These are phyloP conservation scores for Drosophila histrio DNA, from an alignment of 2,888 invertebrate genomes.

Conservation along the genomic window DNA sequence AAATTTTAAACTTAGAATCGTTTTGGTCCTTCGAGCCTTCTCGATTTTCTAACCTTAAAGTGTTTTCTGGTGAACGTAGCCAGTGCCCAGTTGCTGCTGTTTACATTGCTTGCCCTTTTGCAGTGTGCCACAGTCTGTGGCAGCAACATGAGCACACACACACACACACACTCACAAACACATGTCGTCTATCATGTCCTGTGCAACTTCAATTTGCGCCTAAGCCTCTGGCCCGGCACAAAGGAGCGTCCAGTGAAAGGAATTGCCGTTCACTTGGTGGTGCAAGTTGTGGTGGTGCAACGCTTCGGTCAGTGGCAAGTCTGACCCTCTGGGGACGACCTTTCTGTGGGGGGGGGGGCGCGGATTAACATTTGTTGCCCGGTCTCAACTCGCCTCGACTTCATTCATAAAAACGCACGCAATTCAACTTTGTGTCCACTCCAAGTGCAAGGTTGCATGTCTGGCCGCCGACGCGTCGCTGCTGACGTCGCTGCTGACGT, in stretches of 20 bases:
- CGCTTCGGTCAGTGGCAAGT: conserved; percentile 25
- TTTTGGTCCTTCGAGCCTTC: too few relatives aligned
- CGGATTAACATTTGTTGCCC: conserved; percentile 71
- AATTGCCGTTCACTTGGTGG: conserved; percentile 21
- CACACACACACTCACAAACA: conserved; percentile 4
- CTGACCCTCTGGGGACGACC: conserved; percentile 36
- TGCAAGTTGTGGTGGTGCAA: conserved; percentile 16
- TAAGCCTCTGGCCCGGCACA: conserved; percentile 39
- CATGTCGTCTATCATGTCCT: too few relatives aligned
- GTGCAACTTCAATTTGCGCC: conserved; percentile 59
- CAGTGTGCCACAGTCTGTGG: conserved; percentile 21
- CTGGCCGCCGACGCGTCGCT: conserved; percentile 14
- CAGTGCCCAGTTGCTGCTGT: conserved; percentile 50
- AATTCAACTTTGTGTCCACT: conserved; percentile 44
- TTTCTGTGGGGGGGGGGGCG: conserved; percentile 53
- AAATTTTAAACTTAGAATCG: too few relatives aligned
- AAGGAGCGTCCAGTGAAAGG: conserved; percentile 25
- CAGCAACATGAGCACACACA: not conserved
- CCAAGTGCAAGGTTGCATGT: conserved; percentile 59
- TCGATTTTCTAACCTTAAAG: too few relatives aligned
- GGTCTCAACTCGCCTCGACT: conserved; percentile 21
- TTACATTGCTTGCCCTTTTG: conserved; percentile 71
- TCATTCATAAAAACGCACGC: conserved; percentile 78
- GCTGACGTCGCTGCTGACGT: conserved; percentile 23
- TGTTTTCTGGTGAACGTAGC: too few relatives aligned